These are phyloP conservation scores for Ptychobarbus kaznakovi DNA, from an alignment of 2,797 vertebrate species.

Conservation along the genomic window DNA sequence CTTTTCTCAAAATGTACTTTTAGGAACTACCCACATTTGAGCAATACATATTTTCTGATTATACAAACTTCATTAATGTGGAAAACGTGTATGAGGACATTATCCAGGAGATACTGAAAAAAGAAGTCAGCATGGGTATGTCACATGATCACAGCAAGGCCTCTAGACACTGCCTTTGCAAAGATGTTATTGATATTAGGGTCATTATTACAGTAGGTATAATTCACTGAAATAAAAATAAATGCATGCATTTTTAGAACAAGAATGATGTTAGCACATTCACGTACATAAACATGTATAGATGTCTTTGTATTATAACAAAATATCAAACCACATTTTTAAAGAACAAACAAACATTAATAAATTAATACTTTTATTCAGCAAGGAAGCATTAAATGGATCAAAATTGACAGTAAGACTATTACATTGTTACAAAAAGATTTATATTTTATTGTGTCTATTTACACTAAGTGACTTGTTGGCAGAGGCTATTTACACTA, in stretches of 20 bases:
- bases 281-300: not conserved
- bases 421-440: not conserved
- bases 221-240: not conserved
- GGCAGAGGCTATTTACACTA: no score
- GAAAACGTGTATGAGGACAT: conserved; percentile 91
- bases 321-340: not conserved
- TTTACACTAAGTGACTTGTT: no score
- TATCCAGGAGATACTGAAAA: conserved; percentile 83
- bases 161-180: not conserved
- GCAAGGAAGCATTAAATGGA: not conserved
- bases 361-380: not conserved
- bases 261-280: not conserved
- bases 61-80: conserved; percentile 85
- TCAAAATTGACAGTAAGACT: not conserved
- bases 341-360: not conserved
- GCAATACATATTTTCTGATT: conserved; percentile 84
- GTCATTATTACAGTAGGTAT: not conserved
- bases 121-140: conserved; percentile 86
- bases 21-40: conserved; percentile 88
- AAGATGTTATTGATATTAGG: not conserved
- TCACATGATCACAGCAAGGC: not conserved
- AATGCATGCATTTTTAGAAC: not conserved
- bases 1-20: conserved; percentile 36
- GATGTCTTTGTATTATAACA: not conserved
- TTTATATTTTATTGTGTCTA: not conserved